Evolutionary conservation across 2,888 invertebrate genomes (phyloP).

Genomic region (Cepaea hortensis): DNA sequence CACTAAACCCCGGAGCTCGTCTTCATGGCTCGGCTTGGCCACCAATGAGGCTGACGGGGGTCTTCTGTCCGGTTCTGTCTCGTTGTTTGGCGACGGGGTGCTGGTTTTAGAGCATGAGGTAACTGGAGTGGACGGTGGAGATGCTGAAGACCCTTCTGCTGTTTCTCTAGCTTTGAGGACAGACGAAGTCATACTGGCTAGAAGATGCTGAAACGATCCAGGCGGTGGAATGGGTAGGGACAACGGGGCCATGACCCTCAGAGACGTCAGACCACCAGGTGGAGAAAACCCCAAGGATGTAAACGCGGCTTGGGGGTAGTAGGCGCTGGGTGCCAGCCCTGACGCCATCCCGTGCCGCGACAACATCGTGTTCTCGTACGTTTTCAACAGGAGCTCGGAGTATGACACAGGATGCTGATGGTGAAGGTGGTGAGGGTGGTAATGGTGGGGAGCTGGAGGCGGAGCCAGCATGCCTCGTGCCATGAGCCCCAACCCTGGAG

Average conservation of each 20-base stretch:
- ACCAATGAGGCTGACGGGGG: background rate
- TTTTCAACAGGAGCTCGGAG: slow-evolving; percentile 68
- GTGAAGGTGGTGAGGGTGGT: slow-evolving; percentile 7
- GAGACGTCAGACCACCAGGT: slow-evolving; percentile 13
- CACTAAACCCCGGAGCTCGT: background rate
- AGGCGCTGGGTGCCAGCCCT: slow-evolving; percentile 24
- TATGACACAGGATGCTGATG: slow-evolving; percentile 59
- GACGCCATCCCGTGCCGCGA: slow-evolving; percentile 55
- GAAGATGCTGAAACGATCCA: slow-evolving; percentile 69
- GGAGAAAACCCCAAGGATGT: slow-evolving; percentile 47
- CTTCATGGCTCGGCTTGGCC: slow-evolving; percentile 17
- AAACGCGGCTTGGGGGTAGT: slow-evolving; percentile 43
- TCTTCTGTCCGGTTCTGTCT: slow-evolving; percentile 3
- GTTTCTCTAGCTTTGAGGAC: slow-evolving; percentile 56
- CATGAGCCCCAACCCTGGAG: slow-evolving; percentile 29
- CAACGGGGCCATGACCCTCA: slow-evolving; percentile 50
- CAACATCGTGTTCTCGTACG: slow-evolving; percentile 68
- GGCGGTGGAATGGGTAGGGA: slow-evolving; percentile 58
- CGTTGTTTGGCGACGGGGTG: slow-evolving; percentile 42
- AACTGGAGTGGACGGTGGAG: slow-evolving; percentile 37
- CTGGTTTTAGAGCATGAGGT: slow-evolving; percentile 32
- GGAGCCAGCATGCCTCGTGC: slow-evolving; percentile 44
- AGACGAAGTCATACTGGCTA: slow-evolving; percentile 67
- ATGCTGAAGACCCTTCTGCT: slow-evolving; percentile 31
- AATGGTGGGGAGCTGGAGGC: slow-evolving; percentile 3